Conservation (phyloP, 2,113 vertebrate genomes). For the Raja brachyura region DNA sequence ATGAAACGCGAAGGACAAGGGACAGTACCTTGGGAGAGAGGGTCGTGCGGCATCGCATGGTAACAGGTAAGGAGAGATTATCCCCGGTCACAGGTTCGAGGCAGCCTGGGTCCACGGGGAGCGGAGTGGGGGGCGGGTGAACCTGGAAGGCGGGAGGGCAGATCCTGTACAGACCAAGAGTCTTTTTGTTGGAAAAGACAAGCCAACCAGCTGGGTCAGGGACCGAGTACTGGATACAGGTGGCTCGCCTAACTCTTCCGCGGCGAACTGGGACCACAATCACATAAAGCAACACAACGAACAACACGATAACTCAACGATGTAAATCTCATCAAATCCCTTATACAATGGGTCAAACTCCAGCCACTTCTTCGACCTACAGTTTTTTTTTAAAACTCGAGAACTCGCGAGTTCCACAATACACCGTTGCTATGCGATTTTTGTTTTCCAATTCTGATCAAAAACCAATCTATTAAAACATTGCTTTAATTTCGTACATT, state of each 20-base stretch:
- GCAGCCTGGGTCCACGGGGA: background rate
- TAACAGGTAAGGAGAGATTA: conserved; percentile 55
- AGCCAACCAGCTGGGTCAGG: background rate
- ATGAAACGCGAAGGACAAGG: background rate
- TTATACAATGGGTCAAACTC: background rate
- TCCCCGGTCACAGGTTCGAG: background rate
- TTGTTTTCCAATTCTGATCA: background rate
- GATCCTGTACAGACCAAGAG: background rate
- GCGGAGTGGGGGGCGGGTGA: background rate
- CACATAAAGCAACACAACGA: background rate
- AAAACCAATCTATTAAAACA: background rate
- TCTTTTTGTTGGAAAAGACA: background rate
- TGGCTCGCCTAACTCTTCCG: background rate
- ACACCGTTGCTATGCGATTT: background rate
- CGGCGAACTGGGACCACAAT: background rate
- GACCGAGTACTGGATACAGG: background rate
- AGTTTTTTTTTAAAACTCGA: background rate
- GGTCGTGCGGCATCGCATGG: conserved; percentile 56
- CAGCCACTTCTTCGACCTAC: background rate
- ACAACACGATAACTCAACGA: background rate
- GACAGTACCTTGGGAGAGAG: conserved; percentile 46
- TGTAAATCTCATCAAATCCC: background rate
- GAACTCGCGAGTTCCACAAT: background rate
- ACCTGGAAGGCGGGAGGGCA: background rate
- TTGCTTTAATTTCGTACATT: too few species aligned